Base-by-base conservation (phyloP, 2,888 invertebrate species). In the Trissonchulus latispiculum region DNA sequence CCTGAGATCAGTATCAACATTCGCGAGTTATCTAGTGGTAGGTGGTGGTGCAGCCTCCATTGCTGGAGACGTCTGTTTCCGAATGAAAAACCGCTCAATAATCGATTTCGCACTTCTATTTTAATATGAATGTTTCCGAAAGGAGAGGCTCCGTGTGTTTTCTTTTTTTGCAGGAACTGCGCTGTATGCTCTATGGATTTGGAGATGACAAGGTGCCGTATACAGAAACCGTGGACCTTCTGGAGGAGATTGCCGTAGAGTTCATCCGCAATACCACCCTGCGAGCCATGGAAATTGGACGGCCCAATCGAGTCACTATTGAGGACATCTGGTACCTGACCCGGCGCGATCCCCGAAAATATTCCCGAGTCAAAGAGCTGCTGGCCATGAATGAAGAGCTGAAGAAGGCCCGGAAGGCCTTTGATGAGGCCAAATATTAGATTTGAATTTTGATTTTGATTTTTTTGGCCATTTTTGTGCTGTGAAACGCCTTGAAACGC, bases 171-270 rank as follows among this genome's bases (percentile, higher is more conserved):
- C 73, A 76, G 70, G 82, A 83, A 77, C 78, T 96, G 62, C 88
- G 95, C 36, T 93, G 94, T 79, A 99, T 99, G 97, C 95, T 99
- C 94, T 99, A 94, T 84, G 99, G 99, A 0, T 99, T 99, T 87
- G 99, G 99, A 1, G 99, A 99, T 84, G 97, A 99, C 83, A 94
- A 95, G 84, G 97, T 80, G n/a, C 97, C 99, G 0, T 97, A 95
- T 81, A 97, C 97, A 0, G 97, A 99, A 85, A 95, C 95, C 83
- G 95, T 99, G 0, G 97, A 99, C 83, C 88, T 96, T 68, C 87
- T 99, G 70, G 99, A 99, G 85, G 96, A 99, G 84, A 86, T 99
- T 68, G 96, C 97, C 0, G 93, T 97, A 78, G 95, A 97, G 85
- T 99, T 94, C 84, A 93, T 97, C 36, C 48, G 66, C 28, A 48